Evolutionary conservation across 2,888 invertebrate species (phyloP).

Genomic region (Meliscaeva auricollis): DNA sequence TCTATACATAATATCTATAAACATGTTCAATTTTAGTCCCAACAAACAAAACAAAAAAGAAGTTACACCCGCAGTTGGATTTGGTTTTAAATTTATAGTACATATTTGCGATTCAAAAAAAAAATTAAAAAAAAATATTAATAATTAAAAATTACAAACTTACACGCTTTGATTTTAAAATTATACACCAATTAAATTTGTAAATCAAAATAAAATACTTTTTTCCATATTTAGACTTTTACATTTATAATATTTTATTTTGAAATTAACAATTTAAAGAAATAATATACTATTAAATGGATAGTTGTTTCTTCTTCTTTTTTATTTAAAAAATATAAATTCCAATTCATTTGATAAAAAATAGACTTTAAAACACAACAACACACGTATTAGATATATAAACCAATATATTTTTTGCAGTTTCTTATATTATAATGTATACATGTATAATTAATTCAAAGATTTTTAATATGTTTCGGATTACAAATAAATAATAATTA

Average conservation of each 20-base stretch:
- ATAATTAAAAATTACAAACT: neutral
- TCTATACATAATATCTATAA: conserved; percentile 24
- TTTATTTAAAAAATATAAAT: conserved; percentile 13
- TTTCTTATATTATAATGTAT: conserved; percentile 76
- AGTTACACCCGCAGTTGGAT: conserved; percentile 16
- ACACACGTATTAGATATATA: conserved; percentile 56
- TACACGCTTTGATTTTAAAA: conserved; percentile 47
- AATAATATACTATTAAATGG: neutral
- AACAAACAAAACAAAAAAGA: neutral
- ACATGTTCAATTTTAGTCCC: conserved; percentile 12
- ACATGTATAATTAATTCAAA: conserved; percentile 66
- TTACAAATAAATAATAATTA: conserved; percentile 69
- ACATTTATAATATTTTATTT: no score
- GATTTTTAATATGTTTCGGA: conserved; percentile 75
- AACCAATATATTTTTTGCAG: conserved; percentile 75
- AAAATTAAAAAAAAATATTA: neutral
- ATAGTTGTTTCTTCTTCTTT: conserved; percentile 19
- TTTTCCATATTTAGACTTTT: no score
- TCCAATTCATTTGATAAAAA: conserved; percentile 52
- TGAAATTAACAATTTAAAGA: conserved; percentile 14
- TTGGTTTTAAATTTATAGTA: conserved; percentile 46
- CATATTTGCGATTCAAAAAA: conserved; percentile 41
- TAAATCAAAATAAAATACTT: conserved; percentile 26
- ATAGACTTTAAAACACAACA: conserved; percentile 28
- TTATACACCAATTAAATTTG: conserved; percentile 25